Base-by-base conservation (phyloP, 1,140 invertebrate genomes). In the Pomacea maculata region DNA sequence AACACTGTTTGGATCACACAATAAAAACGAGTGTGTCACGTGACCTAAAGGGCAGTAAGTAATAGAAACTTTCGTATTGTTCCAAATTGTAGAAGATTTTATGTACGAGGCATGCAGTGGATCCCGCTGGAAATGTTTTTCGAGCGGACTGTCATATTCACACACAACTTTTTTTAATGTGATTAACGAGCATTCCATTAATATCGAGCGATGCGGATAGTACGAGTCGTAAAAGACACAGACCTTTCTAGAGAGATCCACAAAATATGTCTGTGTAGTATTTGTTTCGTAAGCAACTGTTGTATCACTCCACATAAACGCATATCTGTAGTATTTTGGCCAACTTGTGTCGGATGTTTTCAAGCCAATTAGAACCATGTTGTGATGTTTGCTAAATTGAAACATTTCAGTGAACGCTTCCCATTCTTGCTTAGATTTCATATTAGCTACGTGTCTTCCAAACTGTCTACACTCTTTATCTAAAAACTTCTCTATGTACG, bases 391-490 rank as follows among this genome's bases (percentile, higher is more conserved):
- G 5, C 75, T 52, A 29, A n/a, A 65, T 12, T 68, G 75, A 21
- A 54, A 78, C 12, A 78, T 3, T 52, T 65, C 67, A 11, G 9
- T 45, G 55, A 78, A n/a, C 8, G 21, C 17, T 9, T n/a, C 45
- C 75, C 75, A 78, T 21, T 78, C 64, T 21, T 55, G 54, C n/a
- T 68, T 19, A 4, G 75, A 67, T 34, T 78, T 78, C 75, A 78
- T 78, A 21, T 21, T 65, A 17, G 75, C 63, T 19, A 78, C 63
- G 45, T 54, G 45, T 9, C 75, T 63, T 15, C 45, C 52, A 14
- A 29, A n/a, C 64, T 54, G n/a, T 61, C 52, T 15, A 29, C 75
- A 78, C 21, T 78, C 75, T 3, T 19, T 12, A 19, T 63, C 55
- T 45, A 65, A 63, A 9, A 11, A 45, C 15, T 21, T 15, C 21